These are phyloP conservation scores for Danio rerio DNA, from an alignment of 2,113 vertebrate species.

Conservation along the genomic window DNA sequence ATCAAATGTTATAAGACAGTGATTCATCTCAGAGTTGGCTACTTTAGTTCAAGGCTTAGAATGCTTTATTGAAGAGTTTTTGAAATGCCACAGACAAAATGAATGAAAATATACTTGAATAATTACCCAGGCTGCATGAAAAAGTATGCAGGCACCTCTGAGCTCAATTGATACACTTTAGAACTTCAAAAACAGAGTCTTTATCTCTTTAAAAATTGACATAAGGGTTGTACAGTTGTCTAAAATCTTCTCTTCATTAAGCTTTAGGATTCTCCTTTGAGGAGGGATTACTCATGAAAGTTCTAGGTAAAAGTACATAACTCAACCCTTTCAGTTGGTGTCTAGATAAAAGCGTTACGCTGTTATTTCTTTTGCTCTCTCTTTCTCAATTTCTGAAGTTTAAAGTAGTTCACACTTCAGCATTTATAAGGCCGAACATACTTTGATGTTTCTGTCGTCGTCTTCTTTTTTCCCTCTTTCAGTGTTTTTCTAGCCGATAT, in stretches of 20 bases:
- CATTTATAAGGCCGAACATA: conserved; percentile 26
- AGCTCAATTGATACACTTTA: not conserved
- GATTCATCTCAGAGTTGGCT: not conserved
- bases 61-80: not conserved
- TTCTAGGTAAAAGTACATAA: conserved; percentile 5
- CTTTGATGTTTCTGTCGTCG: conserved; percentile 17
- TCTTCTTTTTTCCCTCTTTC: not conserved
- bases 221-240: conserved; percentile 12
- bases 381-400: not conserved
- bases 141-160: not conserved
- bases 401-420: conserved; percentile 25
- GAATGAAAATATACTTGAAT: conserved; percentile 11
- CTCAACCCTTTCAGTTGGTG: not conserved
- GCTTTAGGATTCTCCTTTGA: conserved; percentile 18
- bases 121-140: not conserved
- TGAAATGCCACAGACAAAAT: not conserved
- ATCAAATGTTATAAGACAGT: not conserved
- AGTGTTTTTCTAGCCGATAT: conserved; percentile 1
- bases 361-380: not conserved
- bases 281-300: conserved; percentile 1
- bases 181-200: not conserved
- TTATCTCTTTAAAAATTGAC: conserved; percentile 19
- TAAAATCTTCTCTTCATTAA: conserved; percentile 22
- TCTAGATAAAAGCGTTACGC: conserved; percentile 15
- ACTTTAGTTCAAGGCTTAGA: not conserved